A percentile compares a stretch with the other conserved stretches of the same genome.
phyloP scores from a whole-genome alignment of 2,888 invertebrate species.

The Erebia aethiops region DNA sequence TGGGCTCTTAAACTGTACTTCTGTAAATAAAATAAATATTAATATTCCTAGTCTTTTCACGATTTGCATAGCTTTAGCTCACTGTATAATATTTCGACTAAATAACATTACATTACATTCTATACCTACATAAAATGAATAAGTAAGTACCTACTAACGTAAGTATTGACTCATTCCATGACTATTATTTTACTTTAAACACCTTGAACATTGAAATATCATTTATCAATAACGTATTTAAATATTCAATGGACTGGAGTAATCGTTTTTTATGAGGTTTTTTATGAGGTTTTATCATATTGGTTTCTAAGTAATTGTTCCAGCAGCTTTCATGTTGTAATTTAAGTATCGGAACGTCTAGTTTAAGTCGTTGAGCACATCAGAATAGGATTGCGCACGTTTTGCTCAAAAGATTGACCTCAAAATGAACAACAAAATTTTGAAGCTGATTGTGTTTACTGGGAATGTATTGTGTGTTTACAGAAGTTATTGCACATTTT shows the following conservation, averaged over 20 bases:
- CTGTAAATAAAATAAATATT: too few relatives aligned
- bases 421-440: slow-evolving; percentile 26
- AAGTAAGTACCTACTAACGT: too few relatives aligned
- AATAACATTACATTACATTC: too few relatives aligned
- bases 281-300: too few relatives aligned
- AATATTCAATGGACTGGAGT: neutral
- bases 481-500: slow-evolving; percentile 31
- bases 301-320: neutral
- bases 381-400: too few relatives aligned
- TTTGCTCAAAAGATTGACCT: neutral
- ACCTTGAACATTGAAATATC: neutral
- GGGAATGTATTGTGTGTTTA: slow-evolving; percentile 37
- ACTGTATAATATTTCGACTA: too few relatives aligned
- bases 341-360: neutral
- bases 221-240: neutral
- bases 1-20: too few relatives aligned
- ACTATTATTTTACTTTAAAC: neutral
- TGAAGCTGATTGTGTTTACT: slow-evolving; percentile 28
- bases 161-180: too few relatives aligned
- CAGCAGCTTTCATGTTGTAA: neutral
- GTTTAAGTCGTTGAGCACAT: neutral
- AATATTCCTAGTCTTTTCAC: too few relatives aligned
- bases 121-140: too few relatives aligned
- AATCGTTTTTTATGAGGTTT: neutral
- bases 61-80: too few relatives aligned